Percentiles rank a stretch among this genome's conserved stretches.
Conservation (phyloP, 2,113 vertebrate species). For the Axis porcinus region DNA sequence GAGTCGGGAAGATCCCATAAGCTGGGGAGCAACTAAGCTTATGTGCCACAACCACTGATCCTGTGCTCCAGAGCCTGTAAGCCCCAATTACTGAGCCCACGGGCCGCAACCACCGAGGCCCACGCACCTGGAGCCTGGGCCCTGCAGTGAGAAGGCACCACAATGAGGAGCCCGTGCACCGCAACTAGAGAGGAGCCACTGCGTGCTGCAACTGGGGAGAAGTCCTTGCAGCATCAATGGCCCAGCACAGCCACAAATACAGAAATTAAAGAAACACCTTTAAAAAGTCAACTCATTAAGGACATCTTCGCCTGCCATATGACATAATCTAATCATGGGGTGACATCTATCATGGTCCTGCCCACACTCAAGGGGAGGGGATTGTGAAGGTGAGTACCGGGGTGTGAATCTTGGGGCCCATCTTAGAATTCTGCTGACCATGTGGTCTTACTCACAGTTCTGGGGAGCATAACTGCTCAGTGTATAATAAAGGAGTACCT, state of each 20-base stretch:
- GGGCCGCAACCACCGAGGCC: neutral
- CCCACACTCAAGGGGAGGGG: neutral
- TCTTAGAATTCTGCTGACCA: neutral
- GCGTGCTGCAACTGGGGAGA: neutral
- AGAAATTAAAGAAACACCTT: neutral
- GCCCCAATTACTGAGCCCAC: fast-evolving
- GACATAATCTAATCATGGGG: neutral
- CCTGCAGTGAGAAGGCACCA: neutral
- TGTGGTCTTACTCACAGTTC: neutral
- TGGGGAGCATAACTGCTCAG: neutral
- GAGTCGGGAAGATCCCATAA: neutral
- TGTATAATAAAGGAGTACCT: neutral
- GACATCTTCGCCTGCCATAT: neutral
- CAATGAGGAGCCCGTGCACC: fast-evolving
- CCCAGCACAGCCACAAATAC: neutral
- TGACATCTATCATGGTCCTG: neutral
- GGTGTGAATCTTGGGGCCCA: neutral
- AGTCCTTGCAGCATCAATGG: neutral
- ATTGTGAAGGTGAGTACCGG: no score
- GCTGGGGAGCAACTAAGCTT: neutral
- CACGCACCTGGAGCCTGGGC: neutral
- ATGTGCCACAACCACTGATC: neutral
- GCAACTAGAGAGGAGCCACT: neutral
- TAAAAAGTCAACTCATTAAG: neutral
- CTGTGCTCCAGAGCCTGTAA: neutral